Base-by-base conservation (phyloP, 2,797 vertebrate species). In the Chaenodraco wilsoni region DNA sequence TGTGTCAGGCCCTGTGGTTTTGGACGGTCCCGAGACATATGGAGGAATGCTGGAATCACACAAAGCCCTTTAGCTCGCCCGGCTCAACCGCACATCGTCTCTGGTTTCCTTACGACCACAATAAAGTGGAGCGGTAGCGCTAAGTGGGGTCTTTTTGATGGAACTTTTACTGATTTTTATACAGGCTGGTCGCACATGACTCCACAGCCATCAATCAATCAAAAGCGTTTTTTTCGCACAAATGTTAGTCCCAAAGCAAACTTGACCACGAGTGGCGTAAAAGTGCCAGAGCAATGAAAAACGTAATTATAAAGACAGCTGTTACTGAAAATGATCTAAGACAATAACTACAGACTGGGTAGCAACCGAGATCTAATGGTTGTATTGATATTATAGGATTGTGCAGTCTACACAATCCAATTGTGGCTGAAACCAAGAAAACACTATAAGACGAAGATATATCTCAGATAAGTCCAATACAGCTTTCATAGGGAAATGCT, bases 21-120 rank as follows among this genome's bases (percentile, higher is more conserved):
- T 92, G 89, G 88, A 91, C 87, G 13, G 60, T 84, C 81, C 87
- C 56, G 78, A 85, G 82, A 87, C 87, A 87, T 89, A 89, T 90
- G 89, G 79, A 90, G 89, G 89, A 90, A 93, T 88, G 88, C 83
- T 90, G 87, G 86, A 89, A 90, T 86, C 81, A 71, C 90, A 90
- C 85, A 91, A 88, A 90, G 83, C 89, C 90, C 85, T 91, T 90
- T 79, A 91, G 90, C 88, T 87, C 23, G 63, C 73, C 14, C 49
- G 83, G 82, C 87, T 84, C 60, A 73, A 91, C 90, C 92, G 55
- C 87, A 85, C 84, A 65, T 51, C 33, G 43, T 85, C 86, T 94
- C 88, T n/a, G 84, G 87, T 93, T 94, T 91, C 91, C 58, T 23
- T 43, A 8, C n/a, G 51, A 84, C 92, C 93, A 94, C 93, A 94